phyloP scores from a whole-genome alignment of 1,140 invertebrate species.

The Tyrophagus putrescentiae region DNA sequence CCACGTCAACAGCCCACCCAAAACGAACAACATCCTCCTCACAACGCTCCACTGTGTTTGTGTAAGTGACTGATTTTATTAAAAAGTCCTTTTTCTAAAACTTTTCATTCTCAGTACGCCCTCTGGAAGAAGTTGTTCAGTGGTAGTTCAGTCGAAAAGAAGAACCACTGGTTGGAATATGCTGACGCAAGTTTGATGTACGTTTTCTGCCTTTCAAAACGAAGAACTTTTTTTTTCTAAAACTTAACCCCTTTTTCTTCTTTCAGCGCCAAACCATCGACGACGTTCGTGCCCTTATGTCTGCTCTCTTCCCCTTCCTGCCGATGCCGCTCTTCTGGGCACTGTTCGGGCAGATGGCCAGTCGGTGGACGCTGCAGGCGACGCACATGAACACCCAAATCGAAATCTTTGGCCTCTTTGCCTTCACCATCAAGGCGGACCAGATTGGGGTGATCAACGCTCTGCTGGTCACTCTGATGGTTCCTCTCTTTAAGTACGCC shows the following conservation, averaged over 20 bases:
- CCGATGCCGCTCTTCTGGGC: constrained; percentile 81
- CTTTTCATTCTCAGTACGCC: constrained; percentile 22
- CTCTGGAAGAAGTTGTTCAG: constrained; percentile 24
- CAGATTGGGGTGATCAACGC: constrained; percentile 77
- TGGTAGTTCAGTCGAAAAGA: constrained; percentile 35
- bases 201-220: constrained; percentile 27
- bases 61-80: constrained; percentile 54
- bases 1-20: constrained; percentile 59
- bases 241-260: background rate
- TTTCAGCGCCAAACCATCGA: constrained; percentile 37
- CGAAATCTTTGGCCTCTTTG: constrained; percentile 50
- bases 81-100: constrained; percentile 33
- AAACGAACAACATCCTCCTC: constrained; percentile 59
- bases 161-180: constrained; percentile 60
- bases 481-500: constrained; percentile 63
- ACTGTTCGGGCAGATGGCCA: constrained; percentile 66
- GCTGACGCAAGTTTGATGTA: constrained; percentile 49
- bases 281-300: constrained; percentile 56
- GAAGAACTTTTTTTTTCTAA: background rate
- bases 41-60: constrained; percentile 56
- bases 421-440: constrained; percentile 53
- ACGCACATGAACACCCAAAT: constrained; percentile 74
- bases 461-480: constrained; percentile 62
- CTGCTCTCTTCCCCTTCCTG: constrained; percentile 56
- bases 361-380: constrained; percentile 84